A percentile compares a stretch with the other conserved stretches of the same genome.
These are phyloP conservation scores for Baronia brevicornis DNA, from an alignment of 2,888 invertebrate species.

Conservation along the genomic window DNA sequence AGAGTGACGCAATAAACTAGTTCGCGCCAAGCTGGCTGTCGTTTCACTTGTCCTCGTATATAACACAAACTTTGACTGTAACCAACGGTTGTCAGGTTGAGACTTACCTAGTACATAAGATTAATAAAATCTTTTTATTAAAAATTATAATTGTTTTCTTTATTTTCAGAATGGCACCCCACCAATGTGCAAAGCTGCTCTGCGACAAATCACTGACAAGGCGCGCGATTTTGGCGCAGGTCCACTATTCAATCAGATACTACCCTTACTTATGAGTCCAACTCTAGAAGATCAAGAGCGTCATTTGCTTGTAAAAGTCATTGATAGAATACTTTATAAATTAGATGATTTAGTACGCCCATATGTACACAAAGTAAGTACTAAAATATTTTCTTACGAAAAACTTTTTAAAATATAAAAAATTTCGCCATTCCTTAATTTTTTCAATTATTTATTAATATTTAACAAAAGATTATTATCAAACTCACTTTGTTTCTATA, in stretches of 20 bases:
- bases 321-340: constrained; percentile 98
- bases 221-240: constrained; percentile 99
- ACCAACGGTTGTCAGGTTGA: no score
- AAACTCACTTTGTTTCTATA: no score
- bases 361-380: constrained; percentile 94
- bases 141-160: constrained; percentile 1
- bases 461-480: not conserved
- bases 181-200: constrained; percentile 98
- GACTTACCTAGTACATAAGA: not conserved
- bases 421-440: not conserved
- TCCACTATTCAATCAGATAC: constrained; percentile 98
- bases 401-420: no score
- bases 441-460: not conserved
- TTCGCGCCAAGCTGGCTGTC: no score
- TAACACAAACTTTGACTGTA: no score
- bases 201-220: constrained; percentile 98
- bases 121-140: not conserved
- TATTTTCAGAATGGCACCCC: constrained; percentile 91
- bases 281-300: constrained; percentile 99
- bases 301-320: constrained; percentile 98
- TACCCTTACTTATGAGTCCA: constrained; percentile 99
- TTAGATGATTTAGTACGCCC: constrained; percentile 98
- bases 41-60: no score
- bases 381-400: not conserved
- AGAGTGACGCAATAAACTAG: no score